Base-by-base conservation (phyloP, 2,113 vertebrate genomes). In the Centropus unirufus region DNA sequence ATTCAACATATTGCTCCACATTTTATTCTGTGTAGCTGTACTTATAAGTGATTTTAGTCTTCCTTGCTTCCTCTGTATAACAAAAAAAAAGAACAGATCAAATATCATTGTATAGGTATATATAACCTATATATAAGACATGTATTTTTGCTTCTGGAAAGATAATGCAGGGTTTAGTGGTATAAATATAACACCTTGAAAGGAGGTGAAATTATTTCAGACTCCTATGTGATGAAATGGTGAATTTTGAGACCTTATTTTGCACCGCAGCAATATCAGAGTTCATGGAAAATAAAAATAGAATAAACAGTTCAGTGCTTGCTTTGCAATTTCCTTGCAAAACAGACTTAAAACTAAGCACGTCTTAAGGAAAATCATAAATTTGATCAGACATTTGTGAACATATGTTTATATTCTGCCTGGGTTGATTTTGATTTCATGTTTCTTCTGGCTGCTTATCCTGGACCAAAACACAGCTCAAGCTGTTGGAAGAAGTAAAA, bases 271-370 rank as follows among this genome's bases (percentile, higher is more conserved):
- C 39, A 39, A 4, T 67, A 74, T 39, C 46, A 57, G 64, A 92
- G 47, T 18, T 89, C 64, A 92, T 24, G 64, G 76, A 88, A 96
- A 90, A 77, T 80, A 83, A 78, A 83, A 83, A 39, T 30, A 94
- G 14, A 81, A 89, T 86, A 83, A 94, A 93, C 73, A 90, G 59
- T 63, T 70, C 39, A n/a, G 76, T 90, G 70, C 89, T 90, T 83
- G 24, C 47, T 89, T 92, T 83, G 29, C 21, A 55, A 57, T 74
- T 72, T 63, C 39, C 42, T 40, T 9, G 0, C 70, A 92, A 83
- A 83, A 42, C 51, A 92, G 42, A 77, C 55, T 92, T 86, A 69
- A 94, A 92, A 73, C 26, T 69, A 81, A 81, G 39, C 29, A 47
- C 12, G 6, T 52, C 34, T 52, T 88, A 83, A 51, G 77, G 72